Percentiles rank a stretch among this genome's conserved stretches.
Conservation (phyloP, 2,888 invertebrate species). For the Erannis defoliaria region DNA sequence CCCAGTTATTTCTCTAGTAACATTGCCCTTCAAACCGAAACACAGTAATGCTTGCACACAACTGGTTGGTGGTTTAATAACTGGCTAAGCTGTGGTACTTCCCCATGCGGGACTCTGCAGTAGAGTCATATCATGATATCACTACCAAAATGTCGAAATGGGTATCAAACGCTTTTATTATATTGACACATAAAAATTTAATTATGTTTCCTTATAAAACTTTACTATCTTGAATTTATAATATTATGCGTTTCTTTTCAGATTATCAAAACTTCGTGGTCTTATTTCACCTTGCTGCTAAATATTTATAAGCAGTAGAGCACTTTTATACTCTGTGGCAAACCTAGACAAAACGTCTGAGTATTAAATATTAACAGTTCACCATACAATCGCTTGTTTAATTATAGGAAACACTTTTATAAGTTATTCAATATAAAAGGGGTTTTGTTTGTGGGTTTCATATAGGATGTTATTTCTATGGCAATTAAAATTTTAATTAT, state of each 20-base stretch:
- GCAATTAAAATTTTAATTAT: neutral
- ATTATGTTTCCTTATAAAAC: too few species aligned
- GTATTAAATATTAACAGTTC: neutral
- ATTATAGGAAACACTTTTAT: conserved; percentile 5
- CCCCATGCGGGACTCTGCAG: too few species aligned
- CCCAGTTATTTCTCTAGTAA: too few species aligned
- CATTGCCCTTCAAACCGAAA: too few species aligned
- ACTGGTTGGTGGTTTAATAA: too few species aligned
- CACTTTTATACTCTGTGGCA: neutral
- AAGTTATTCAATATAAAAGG: conserved; percentile 5
- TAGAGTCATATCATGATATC: too few species aligned
- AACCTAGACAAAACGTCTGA: neutral
- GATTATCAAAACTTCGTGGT: conserved; percentile 76
- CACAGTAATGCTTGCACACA: too few species aligned
- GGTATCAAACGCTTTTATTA: too few species aligned
- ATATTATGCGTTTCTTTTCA: conserved; percentile 44
- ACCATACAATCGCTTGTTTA: neutral
- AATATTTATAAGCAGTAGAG: conserved; percentile 61
- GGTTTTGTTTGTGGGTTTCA: neutral
- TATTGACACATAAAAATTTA: too few species aligned
- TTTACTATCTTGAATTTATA: neutral
- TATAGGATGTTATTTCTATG: neutral
- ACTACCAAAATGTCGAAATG: too few species aligned
- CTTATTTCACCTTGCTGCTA: conserved; percentile 72
- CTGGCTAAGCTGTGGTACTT: too few species aligned